Evolutionary conservation across 1,140 invertebrate genomes (phyloP).

Genomic region (Anthonomus grandis): DNA sequence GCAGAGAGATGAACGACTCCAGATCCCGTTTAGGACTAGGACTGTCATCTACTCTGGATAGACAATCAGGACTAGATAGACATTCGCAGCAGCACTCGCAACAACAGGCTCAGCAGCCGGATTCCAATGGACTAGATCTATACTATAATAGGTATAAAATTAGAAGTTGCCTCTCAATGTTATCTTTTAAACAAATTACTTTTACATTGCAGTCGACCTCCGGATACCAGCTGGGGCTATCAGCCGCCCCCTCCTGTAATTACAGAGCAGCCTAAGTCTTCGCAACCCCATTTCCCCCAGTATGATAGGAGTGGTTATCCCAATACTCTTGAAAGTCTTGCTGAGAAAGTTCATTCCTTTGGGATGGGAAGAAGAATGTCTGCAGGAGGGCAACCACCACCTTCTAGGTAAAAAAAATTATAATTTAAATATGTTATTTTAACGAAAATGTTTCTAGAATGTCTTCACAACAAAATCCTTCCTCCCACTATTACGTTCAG

Average conservation of each 20-base stretch:
- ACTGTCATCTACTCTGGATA: slow-evolving; percentile 48
- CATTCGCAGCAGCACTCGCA: slow-evolving; percentile 29
- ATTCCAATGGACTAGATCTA: slow-evolving; percentile 72
- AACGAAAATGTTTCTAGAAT: no score
- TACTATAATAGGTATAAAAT: slow-evolving; percentile 65
- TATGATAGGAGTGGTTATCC: slow-evolving; percentile 80
- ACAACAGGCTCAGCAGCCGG: slow-evolving; percentile 44
- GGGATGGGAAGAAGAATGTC: slow-evolving; percentile 57
- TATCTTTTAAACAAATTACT: not conserved
- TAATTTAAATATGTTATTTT: no score
- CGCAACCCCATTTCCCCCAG: slow-evolving; percentile 75
- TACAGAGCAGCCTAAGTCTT: slow-evolving; percentile 81
- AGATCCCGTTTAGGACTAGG: slow-evolving; percentile 69
- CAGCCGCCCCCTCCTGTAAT: slow-evolving; percentile 76
- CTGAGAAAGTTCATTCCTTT: slow-evolving; percentile 83
- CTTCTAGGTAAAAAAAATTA: slow-evolving; percentile 31
- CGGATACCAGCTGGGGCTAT: slow-evolving; percentile 52
- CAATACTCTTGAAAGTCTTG: slow-evolving; percentile 85
- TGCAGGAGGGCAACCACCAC: slow-evolving; percentile 51
- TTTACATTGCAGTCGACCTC: slow-evolving; percentile 50
- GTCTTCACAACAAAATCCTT: slow-evolving; percentile 51
- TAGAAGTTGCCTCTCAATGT: not conserved
- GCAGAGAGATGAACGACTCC: slow-evolving; percentile 69
- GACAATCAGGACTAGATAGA: slow-evolving; percentile 26
- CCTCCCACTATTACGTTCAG: slow-evolving; percentile 54